Base-by-base conservation (phyloP, 30 jellyfish, hydroid and myxozoan species). In the Aurelia aurita region DNA sequence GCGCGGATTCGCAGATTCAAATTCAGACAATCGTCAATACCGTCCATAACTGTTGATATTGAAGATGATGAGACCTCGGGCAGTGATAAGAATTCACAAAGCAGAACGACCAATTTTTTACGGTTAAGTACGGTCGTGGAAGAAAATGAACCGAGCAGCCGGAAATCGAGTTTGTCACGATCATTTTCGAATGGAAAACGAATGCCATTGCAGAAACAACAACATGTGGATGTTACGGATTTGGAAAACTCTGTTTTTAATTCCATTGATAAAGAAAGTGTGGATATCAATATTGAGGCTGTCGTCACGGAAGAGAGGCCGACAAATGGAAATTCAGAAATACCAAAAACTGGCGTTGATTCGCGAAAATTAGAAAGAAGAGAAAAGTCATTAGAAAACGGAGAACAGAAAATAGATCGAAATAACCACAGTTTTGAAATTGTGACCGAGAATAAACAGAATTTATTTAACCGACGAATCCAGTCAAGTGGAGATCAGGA, bases 101-200 rank as follows among this genome's bases (percentile, higher is more conserved):
- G 82, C 5, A 82, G 90, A 5, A 27, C 11, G 10, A 28, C 84
- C 0, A 86, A 82, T 4, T 29, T 67, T 19, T 76, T 73, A 72
- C 64, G 88, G 22, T 61, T 87, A 67, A 87, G 96, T 43, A 87
- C 96, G 16, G 89, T 87, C 15, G 74, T 39, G 35, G 96, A 87
- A 82, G 96, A 87, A 70, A 9, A 47, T 26, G 96, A 87, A 69
- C 90, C 90, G 7, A 35, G 80, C 21, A 72, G 88, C 45, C 79
- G 96, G 49, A 65, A 22, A 65, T 77, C 96, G 21, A 87, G 90
- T 44, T 39, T 77, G 0, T 61, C 86, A 4, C 55, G 75, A 53
- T 58, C 87, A 3, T 80, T 80, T 66, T 68, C 85, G 3, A 67
- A 67, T 15, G 90, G 65, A 14, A 63, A 54, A 32, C 55, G 68